Percentiles rank a stretch among this genome's conserved stretches.
phyloP scores from a whole-genome alignment of 2,888 invertebrate genomes.

The Microctonus brassicae region DNA sequence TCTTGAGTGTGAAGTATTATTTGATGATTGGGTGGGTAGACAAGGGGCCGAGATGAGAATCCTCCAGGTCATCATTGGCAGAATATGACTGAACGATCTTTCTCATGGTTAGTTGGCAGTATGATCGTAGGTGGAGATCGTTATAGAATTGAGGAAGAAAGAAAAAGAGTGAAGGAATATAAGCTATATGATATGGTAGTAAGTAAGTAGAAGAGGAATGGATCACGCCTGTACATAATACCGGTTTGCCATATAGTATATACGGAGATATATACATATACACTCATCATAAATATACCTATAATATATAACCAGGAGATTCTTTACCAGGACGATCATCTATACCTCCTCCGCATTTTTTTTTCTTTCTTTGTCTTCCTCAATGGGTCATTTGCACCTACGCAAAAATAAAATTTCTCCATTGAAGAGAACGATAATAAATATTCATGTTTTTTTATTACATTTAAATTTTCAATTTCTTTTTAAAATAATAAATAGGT shows the following conservation, averaged over 20 bases:
- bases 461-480: background rate
- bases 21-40: conserved; percentile 22
- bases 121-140: conserved; percentile 21
- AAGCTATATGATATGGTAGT: conserved; percentile 35
- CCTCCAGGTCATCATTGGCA: background rate
- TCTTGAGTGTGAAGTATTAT: conserved; percentile 5
- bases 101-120: conserved; percentile 36
- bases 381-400: conserved; percentile 37
- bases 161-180: conserved; percentile 12
- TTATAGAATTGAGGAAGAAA: background rate
- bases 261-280: background rate
- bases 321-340: conserved; percentile 36
- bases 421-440: background rate
- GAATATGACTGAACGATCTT: conserved; percentile 27
- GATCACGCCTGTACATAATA: conserved; percentile 47
- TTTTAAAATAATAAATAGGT: background rate
- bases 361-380: conserved; percentile 13
- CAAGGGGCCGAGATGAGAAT: background rate
- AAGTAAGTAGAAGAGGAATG: conserved; percentile 41
- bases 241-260: conserved; percentile 45
- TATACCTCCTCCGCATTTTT: conserved; percentile 28
- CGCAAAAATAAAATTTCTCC: background rate
- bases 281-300: too few species aligned
- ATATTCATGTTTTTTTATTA: conserved; percentile 1
- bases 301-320: background rate